Evolutionary conservation across 2,888 invertebrate genomes (phyloP).

Genomic region (Adelphocoris suturalis): DNA sequence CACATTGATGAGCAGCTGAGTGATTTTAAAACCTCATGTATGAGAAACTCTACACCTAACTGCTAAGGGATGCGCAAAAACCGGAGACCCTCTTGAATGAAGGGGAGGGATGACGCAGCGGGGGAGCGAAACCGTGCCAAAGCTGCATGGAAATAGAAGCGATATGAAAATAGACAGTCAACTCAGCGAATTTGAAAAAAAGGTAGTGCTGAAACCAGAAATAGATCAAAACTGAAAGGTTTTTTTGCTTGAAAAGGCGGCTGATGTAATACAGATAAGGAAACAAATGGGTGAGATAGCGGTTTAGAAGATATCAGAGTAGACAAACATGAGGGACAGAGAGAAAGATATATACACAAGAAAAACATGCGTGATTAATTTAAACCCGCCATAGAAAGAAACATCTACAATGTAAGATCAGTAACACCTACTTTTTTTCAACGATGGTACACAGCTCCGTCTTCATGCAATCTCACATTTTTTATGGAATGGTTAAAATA

Average conservation of each 20-base stretch:
- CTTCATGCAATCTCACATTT: too few species aligned
- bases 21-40: background rate
- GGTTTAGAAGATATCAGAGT: background rate
- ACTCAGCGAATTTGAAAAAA: background rate
- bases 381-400: too few species aligned
- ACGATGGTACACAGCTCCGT: too few species aligned
- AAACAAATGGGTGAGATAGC: background rate
- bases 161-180: slow-evolving; percentile 25
- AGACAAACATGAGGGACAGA: background rate
- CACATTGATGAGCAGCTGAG: background rate
- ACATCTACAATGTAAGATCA: too few species aligned
- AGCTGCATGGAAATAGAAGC: slow-evolving; percentile 53
- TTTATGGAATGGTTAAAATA: too few species aligned
- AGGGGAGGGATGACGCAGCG: slow-evolving; percentile 46
- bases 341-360: background rate
- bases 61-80: slow-evolving; percentile 40
- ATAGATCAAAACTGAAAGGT: background rate
- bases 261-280: background rate
- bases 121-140: slow-evolving; percentile 44
- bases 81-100: slow-evolving; percentile 3
- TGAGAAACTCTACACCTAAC: background rate
- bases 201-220: background rate
- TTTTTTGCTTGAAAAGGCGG: background rate
- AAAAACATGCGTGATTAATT: too few species aligned
- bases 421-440: too few species aligned